Percentiles rank a stretch among this genome's conserved stretches.
phyloP scores from a whole-genome alignment of 2,113 vertebrate species.

The Sitta europaea region DNA sequence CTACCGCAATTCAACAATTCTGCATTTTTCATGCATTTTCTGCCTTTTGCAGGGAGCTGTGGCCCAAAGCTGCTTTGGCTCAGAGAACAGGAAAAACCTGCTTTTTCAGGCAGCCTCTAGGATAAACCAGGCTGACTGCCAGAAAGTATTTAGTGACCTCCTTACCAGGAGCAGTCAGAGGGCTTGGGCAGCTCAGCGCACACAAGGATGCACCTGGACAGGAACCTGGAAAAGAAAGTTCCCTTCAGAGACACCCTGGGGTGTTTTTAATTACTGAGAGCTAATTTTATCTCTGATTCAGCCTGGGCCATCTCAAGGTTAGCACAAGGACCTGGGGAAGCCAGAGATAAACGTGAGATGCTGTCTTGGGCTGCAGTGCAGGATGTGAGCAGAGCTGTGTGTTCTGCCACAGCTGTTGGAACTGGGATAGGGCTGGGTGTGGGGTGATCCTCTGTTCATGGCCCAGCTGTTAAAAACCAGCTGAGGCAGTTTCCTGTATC shows the following conservation, averaged over 20 bases:
- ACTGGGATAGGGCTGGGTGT: no score
- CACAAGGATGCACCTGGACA: background rate
- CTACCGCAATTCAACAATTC: background rate
- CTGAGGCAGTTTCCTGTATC: no score
- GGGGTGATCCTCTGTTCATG: no score
- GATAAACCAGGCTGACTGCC: background rate
- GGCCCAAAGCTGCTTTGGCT: background rate
- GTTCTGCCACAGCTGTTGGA: no score
- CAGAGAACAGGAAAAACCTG: fast-evolving
- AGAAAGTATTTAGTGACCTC: background rate
- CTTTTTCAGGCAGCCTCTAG: background rate
- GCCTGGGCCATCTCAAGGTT: background rate
- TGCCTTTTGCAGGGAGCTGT: background rate
- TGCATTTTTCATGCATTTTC: background rate
- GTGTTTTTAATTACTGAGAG: background rate
- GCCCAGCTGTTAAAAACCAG: no score
- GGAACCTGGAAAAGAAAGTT: background rate
- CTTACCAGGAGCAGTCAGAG: background rate
- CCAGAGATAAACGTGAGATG: background rate
- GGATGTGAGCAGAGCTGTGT: no score
- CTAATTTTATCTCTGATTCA: background rate
- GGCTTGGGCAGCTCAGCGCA: background rate
- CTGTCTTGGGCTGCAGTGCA: no score
- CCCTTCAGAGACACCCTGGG: background rate
- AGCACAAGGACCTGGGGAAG: background rate